A percentile compares a stretch with the other conserved stretches of the same genome.
Conservation (phyloP, 2,113 vertebrate species). For the Clarias batrachus region DNA sequence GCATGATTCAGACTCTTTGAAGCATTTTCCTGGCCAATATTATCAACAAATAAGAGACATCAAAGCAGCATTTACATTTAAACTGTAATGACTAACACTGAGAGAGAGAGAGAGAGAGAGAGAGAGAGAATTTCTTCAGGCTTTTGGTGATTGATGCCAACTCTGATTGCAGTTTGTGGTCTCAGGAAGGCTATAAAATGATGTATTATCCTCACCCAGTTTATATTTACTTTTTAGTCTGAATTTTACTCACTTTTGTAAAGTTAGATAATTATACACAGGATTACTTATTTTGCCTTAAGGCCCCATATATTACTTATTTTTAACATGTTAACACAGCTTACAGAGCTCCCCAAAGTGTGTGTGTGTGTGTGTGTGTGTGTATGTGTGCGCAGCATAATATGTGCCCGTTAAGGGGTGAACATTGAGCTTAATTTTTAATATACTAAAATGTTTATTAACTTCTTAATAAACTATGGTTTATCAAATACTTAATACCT, state of each 20-base stretch:
- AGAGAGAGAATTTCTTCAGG: not conserved
- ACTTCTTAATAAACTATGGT: too few species aligned
- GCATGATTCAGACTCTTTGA: not conserved
- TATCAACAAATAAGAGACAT: slow-evolving; percentile 6
- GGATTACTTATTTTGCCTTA: not conserved
- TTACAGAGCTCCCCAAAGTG: too few species aligned
- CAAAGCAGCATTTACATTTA: slow-evolving; percentile 15
- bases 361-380: too few species aligned
- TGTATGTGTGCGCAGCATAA: too few species aligned
- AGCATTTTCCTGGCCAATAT: not conserved
- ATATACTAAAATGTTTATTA: too few species aligned
- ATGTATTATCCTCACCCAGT: not conserved
- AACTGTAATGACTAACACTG: not conserved
- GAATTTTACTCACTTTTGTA: not conserved
- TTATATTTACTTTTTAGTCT: not conserved
- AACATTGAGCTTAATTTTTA: too few species aligned
- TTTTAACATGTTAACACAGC: too few species aligned
- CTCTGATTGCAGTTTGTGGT: not conserved
- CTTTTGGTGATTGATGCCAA: not conserved
- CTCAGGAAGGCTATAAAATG: not conserved
- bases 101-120: not conserved
- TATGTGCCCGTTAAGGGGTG: too few species aligned
- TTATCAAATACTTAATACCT: too few species aligned
- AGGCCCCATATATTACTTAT: too few species aligned
- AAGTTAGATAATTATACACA: not conserved